Evolutionary conservation across 2,888 invertebrate species (phyloP).

Genomic region (Leptopilina drosophilae): DNA sequence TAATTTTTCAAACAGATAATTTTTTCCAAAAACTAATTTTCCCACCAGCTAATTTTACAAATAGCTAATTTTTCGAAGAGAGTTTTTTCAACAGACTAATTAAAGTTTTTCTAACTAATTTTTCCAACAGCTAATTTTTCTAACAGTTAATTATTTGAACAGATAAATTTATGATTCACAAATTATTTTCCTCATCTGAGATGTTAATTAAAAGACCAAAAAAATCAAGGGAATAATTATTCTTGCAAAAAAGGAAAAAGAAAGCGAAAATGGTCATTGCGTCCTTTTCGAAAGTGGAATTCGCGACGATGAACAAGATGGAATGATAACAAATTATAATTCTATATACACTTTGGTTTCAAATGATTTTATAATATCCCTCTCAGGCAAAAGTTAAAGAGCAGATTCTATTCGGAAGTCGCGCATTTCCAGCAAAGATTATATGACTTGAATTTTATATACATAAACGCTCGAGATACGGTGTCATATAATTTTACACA

Average conservation of each 20-base stretch:
- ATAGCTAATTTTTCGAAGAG: neutral
- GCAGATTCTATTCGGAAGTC: constrained; percentile 7
- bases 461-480: neutral
- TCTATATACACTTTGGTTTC: neutral
- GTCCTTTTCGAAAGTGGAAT: constrained; percentile 6
- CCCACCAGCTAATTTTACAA: no score
- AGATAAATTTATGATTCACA: no score
- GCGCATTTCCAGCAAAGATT: neutral
- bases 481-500: constrained; percentile 6
- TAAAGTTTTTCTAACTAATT: no score
- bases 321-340: constrained; percentile 15
- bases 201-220: no score
- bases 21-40: no score
- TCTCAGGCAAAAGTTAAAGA: neutral
- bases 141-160: no score
- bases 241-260: neutral
- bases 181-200: no score
- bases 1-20: no score
- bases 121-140: no score
- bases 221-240: no score
- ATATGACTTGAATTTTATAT: constrained; percentile 1
- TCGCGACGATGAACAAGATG: constrained; percentile 22
- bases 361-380: constrained; percentile 11
- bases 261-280: neutral
- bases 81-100: neutral